Base-by-base conservation (phyloP, 2,113 vertebrate genomes). In the Sinocyclocheilus grahami region DNA sequence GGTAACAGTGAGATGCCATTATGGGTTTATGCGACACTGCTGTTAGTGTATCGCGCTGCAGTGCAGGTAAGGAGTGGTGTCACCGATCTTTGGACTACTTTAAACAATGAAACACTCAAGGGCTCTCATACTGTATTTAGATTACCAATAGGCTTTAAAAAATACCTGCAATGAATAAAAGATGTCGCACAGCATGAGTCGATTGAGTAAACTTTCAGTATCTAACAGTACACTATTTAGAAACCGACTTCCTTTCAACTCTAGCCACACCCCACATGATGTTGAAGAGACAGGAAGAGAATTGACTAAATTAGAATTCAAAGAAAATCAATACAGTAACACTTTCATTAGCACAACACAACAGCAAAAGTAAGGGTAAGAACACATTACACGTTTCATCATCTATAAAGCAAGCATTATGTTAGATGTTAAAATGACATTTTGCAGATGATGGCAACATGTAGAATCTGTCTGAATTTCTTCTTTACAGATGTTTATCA, bases 1-100 rank as follows among this genome's bases (percentile, higher is more conserved):
- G 81, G 78, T 78, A 84, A 89, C 84, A 84, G 82, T 78, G 46
- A 86, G 85, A 33, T 86, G 77, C 83, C 76, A 86, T 86, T 46
- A 88, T 80, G 58, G 77, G 86, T 76, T 84, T 62, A 78, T 76
- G 82, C 46, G 63, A 65, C 46, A 81, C 85, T 24, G 82, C 82
- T 84, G 82, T 51, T 60, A 71, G 77, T 81, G 60, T 24, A 86
- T 84, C 67, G 18, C 12, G 33, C 83, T 30, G 60, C 65, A 85
- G 83, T 33, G n/a, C 60, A 69, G 65, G 67, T 80, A 67, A 11
- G 9, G 65, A 76, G 65, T 0, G 30, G 75, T 67, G 78, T 72
- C 77, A 65, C 27, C 58, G 30, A 55, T 88, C 62, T 86, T 79
- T 86, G 81, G 63, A 85, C 20, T 88, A 69, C 51, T 67, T 51